Evolutionary conservation across 2,888 invertebrate genomes (phyloP), one percentile per base, ranked within the genome.

Genomic region (Clostera curtula): DNA sequence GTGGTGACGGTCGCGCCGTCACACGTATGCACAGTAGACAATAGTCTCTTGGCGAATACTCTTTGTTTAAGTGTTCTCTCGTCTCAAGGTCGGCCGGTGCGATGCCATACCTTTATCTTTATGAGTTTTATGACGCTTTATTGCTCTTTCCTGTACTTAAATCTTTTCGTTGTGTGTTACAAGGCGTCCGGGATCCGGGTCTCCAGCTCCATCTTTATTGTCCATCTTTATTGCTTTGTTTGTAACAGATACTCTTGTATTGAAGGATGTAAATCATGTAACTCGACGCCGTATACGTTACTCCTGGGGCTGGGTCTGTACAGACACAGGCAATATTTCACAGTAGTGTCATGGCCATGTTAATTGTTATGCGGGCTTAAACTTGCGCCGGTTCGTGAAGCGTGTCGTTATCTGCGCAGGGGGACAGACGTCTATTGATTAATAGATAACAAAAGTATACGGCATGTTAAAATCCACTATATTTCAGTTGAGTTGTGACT

Each of bases 41-140:
- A 59, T 59, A 48, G 54, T 45, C 37, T 45, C 27, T 31, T 48
- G 43, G 53, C 55, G 56, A 55, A 47, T 52, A 49, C 47, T 63
- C 64, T 73, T 69, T 68, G 62, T 67, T 58, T 61, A 55, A 65
- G 56, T 59, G 64, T 59, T 59, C 49, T 58, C 59, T 53, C 54
- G 56, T 56, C 54, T 55, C 74, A 76, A 76, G 75, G 76, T 65
- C 73, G 59, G 25, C 29, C 24, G 25, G 28, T 29, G 43, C 29
- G 31, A 36, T 31, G 32, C 42, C 29, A 43, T 46, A 42, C 45
- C 48, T 49, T 49, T 45, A 40, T 43, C 40, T 39, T 47, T 43
- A 29, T 35, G 30, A 29, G 20, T 24, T 30, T 23, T 33, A 22
- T 24, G 4, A 30, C 15, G 34, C 42, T 43, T 43, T 38, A 36